These are phyloP conservation scores for Sebastes nivosus DNA, from an alignment of 2,797 vertebrate genomes.

Conservation along the genomic window DNA sequence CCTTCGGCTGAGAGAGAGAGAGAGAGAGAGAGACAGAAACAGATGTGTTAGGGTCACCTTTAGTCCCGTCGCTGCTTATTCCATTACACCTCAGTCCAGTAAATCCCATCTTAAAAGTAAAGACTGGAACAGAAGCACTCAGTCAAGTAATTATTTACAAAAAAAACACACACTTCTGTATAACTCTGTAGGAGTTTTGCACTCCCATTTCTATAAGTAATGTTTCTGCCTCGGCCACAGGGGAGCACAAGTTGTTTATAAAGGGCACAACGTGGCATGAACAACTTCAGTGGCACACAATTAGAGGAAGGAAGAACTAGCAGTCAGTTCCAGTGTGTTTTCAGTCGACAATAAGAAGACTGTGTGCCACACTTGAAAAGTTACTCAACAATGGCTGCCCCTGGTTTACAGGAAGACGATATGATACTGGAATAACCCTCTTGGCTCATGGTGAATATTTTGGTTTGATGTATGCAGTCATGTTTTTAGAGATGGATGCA, in stretches of 20 bases:
- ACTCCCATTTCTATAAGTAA: neutral
- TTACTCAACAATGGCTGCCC: neutral
- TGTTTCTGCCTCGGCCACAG: neutral
- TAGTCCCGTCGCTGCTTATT: conserved; percentile 78
- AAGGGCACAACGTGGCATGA: neutral
- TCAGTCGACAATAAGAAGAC: conserved; percentile 2
- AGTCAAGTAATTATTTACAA: neutral
- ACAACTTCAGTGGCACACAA: neutral
- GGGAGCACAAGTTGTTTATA: neutral
- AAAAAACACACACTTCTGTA: neutral
- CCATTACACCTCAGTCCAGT: too few relatives aligned
- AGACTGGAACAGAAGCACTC: neutral
- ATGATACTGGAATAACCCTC: neutral
- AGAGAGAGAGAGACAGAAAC: neutral
- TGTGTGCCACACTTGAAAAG: neutral
- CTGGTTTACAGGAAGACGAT: conserved; percentile 11
- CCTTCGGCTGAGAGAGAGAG: conserved; percentile 83
- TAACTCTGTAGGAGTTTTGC: neutral
- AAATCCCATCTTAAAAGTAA: neutral
- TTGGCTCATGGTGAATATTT: neutral
- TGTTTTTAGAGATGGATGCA: neutral
- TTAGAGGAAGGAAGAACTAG: conserved; percentile 25
- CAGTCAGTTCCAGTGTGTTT: neutral
- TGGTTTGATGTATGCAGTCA: neutral
- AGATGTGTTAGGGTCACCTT: conserved; percentile 27